Evolutionary conservation across 2,797 vertebrate genomes (phyloP), one percentile per base, ranked within the genome.

Genomic region (Ataeniobius toweri): DNA sequence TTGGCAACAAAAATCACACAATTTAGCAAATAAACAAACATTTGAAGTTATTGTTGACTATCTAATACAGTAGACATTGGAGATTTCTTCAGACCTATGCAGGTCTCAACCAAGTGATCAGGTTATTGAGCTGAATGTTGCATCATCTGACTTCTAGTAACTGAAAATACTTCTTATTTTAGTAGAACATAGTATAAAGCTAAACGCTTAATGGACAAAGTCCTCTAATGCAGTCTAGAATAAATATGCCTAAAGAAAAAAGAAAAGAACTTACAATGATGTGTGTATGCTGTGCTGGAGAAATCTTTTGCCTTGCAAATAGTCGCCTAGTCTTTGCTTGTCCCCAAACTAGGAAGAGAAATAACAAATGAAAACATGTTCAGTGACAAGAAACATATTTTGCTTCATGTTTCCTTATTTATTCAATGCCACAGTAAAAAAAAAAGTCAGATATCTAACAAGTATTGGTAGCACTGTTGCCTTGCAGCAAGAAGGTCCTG

Each of bases 291-390:
- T 89, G 87, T 14, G 80, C 84, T 28, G 76, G 59, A 73, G 86
- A 59, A 78, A 81, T 81, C 82, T 87, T 93, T 55, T 83, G 89
- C 81, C 94, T 93, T 31, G 93, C 92, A 85, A 96, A 96, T 14
- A 96, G 83, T 18, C 87, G 83, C 14, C 82, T 93, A 69, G 80
- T 79, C 83, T 90, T 95, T 1, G 41, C 81, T 75, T 91, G 93
- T 78, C 75, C 89, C 90, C 80, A 83, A 26, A 72, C 89, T 93
- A 75, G 56, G 79, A 82, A 70, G 51, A 79, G 31, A 84, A 80
- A 87, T 41, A 80, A 75, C 8, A 78, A 26, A 83, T 56, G 6
- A 78, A 53, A 41, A 12, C 41, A 6, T 2, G 14, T 50, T 68
- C 2, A 69, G n/a, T 36, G 26, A 31, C 28, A 36, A 59, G 13